Base-by-base conservation (phyloP, 2,888 invertebrate species). In the Lymantria monacha region DNA sequence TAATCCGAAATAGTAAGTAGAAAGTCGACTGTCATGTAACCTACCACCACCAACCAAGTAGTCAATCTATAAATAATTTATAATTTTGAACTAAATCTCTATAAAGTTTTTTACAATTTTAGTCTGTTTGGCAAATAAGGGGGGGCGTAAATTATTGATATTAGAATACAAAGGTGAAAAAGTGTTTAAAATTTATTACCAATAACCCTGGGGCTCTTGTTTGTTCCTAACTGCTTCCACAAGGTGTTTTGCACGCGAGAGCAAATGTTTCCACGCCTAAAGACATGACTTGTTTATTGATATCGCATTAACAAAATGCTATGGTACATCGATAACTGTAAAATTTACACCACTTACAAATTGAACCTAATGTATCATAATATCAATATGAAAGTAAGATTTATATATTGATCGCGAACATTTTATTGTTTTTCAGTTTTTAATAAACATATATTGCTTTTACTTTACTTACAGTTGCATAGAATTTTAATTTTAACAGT, bases 111-210 rank as follows among this genome's bases (percentile, higher is more conserved):
- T 14, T 56, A 49, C 51, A 55, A 42, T 49, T 60, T 67, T 65
- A 51, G 64, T 59, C 61, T 56, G 53, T 57, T 46, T 22, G 22
- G 22, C 22, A 22, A 22, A 22, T 51, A 50, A 66, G 65, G 11
- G 71, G 65, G 11, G 71, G 9, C 71, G 71, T 70, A 79, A 77
- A 79, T 81, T 76, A 76, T 76, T 77, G 73, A 75, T 71, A 68
- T 60, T 48, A 44, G 61, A 58, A 52, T 72, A 73, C 79, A 81
- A 80, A 76, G 75, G 74, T 76, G 76, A 75, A 74, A 74, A 70
- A 66, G 65, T n/a, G n/a, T 66, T 79, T 33, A 70, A 76, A 79
- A 86, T 87, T 85, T 87, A 86, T 86, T 82, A 81, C 79, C 76
- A 79, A 79, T 79, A 79, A 79, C 79, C 81, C 72, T 79, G 66